Conservation (phyloP, 2,888 invertebrate genomes). For the Sinodicranocentrus sp. region DNA sequence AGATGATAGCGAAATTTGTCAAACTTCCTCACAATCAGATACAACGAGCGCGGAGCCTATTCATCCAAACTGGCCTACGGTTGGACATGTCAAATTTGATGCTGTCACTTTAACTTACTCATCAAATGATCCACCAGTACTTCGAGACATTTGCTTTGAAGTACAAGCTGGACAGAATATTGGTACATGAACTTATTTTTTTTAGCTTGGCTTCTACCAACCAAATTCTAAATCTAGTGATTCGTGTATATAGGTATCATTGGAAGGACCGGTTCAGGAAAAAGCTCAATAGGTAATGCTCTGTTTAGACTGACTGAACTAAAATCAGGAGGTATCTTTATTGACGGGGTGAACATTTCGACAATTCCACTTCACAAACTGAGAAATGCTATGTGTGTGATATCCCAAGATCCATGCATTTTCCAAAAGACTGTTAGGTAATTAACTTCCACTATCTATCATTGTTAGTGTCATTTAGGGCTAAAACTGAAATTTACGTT, state of each 20-base stretch:
- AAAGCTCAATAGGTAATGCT: slow-evolving; percentile 82
- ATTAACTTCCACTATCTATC: no score
- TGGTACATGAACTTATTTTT: no score
- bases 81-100: slow-evolving; percentile 80
- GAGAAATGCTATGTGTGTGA: slow-evolving; percentile 80
- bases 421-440: slow-evolving; percentile 78
- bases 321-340: slow-evolving; percentile 80
- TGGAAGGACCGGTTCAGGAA: slow-evolving; percentile 81
- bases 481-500: no score
- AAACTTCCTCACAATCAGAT: background rate
- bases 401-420: slow-evolving; percentile 84
- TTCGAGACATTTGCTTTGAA: slow-evolving; percentile 81
- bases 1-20: background rate
- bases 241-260: no score
- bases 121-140: slow-evolving; percentile 79
- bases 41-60: background rate
- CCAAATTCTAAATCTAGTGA: no score
- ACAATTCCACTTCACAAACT: slow-evolving; percentile 80
- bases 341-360: slow-evolving; percentile 81
- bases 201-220: no score
- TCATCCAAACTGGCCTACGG: slow-evolving; percentile 80
- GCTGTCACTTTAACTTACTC: slow-evolving; percentile 81
- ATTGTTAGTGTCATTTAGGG: no score
- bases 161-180: slow-evolving; percentile 82
- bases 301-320: slow-evolving; percentile 83